Evolutionary conservation across 2,113 vertebrate genomes (phyloP).

Genomic region (Fregetta grallaria): DNA sequence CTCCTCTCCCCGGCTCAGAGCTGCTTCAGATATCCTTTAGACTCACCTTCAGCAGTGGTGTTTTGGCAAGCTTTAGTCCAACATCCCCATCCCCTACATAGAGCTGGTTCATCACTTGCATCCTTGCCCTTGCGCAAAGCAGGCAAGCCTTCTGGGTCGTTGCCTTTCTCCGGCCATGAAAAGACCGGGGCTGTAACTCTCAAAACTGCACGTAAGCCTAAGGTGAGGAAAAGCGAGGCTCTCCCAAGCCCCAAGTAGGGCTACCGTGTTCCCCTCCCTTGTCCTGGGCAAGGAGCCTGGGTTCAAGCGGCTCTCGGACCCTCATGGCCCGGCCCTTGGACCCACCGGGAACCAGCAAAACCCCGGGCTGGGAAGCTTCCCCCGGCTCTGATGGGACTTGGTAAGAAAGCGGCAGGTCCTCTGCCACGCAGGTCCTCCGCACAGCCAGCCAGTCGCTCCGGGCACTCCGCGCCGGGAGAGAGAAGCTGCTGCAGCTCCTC

Average conservation of each 20-base stretch:
- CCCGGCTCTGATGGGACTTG: background rate
- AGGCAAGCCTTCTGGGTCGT: no score
- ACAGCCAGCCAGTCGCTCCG: rapidly evolving
- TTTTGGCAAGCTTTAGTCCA: background rate
- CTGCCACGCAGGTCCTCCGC: background rate
- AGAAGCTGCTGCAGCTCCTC: background rate
- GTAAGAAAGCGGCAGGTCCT: background rate
- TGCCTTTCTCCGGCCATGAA: background rate
- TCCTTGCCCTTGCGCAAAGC: background rate
- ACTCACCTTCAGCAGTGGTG: background rate
- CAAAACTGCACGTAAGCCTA: background rate
- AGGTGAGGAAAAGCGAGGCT: background rate
- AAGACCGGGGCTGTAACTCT: background rate
- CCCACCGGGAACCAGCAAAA: background rate
- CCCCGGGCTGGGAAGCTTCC: background rate
- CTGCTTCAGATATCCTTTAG: background rate
- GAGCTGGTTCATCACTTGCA: rapidly evolving
- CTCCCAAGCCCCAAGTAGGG: background rate
- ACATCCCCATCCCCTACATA: rapidly evolving
- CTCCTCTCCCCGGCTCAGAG: background rate
- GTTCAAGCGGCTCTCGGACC: no score
- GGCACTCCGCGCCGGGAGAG: background rate
- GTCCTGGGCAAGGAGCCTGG: background rate
- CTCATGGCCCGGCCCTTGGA: background rate
- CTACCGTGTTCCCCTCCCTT: background rate